These are phyloP conservation scores for Erythrolamprus reginae DNA, from an alignment of 2,113 vertebrate genomes.

Conservation along the genomic window DNA sequence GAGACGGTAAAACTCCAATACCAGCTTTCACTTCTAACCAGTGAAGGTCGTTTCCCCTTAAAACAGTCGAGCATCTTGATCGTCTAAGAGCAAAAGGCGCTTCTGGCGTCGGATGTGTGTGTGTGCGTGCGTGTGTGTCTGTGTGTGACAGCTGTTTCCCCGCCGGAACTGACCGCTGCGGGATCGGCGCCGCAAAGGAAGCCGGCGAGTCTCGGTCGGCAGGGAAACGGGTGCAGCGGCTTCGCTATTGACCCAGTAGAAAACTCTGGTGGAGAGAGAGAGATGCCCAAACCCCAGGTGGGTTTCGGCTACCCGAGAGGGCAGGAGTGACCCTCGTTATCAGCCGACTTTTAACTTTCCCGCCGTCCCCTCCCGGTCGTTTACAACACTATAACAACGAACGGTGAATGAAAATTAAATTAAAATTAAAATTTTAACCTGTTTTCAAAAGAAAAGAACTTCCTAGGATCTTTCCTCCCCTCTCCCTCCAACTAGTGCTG, in stretches of 20 bases:
- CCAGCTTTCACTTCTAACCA: background rate
- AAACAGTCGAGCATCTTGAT: background rate
- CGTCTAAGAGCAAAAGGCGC: background rate
- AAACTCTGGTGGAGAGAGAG: background rate
- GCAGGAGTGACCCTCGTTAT: background rate
- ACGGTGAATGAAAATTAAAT: background rate
- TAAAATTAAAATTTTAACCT: background rate
- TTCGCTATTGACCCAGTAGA: too few species aligned
- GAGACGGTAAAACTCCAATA: background rate
- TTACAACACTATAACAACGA: background rate
- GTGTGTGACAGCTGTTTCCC: background rate
- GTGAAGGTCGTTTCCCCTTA: background rate
- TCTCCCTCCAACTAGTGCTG: background rate
- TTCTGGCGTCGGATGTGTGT: background rate
- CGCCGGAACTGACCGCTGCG: background rate
- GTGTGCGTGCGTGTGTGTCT: too few species aligned
- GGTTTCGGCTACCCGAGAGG: background rate
- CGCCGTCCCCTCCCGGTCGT: accelerated
- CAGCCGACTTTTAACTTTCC: background rate
- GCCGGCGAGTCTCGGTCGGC: background rate
- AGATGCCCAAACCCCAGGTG: background rate
- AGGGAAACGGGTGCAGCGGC: background rate
- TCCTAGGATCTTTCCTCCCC: background rate
- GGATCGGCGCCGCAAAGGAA: background rate
- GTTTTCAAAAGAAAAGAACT: background rate